Base-by-base conservation (phyloP, 2,888 invertebrate species). In the Dolichomitus sp. region DNA sequence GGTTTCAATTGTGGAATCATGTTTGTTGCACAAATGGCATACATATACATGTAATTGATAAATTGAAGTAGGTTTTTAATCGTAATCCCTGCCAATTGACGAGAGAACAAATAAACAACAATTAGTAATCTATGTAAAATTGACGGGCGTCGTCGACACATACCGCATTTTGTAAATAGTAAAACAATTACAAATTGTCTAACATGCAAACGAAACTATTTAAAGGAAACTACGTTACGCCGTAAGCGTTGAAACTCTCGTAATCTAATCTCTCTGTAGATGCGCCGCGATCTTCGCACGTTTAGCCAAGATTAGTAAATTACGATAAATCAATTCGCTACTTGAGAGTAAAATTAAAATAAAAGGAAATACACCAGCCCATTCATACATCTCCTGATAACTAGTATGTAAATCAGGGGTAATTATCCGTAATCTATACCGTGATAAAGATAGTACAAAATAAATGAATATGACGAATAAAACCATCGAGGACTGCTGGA, bases 331-430 rank as follows among this genome's bases (percentile, higher is more conserved):
- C 37, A 17, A 14, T 37, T 63, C 33, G 54, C 2, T 17, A 30
- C 9, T 11, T 33, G 68, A 27, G 61, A 19, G 69, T n/a, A 17
- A 61, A 19, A 45, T 50, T 40, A 5, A 12, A 69, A 76, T 66
- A 76, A 69, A 50, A 61, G 2, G 27, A 66, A 66, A 75, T 11
- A 50, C 33, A 42, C 30, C 19, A 37, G n/a, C 19, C 45, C 37
- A n/a, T 37, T 48, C 50, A 14, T n/a, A 9, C 5, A 23, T 59
- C 19, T 66, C 30, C n/a, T 7, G 40, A 50, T 40, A 27, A 52
- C 33, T 48, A 68, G n/a, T 61, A 50, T 80, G 73, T 73, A 68
- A 73, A 68, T 33, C 73, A 40, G 50, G 33, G 73, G 40, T 63
- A 69, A 77, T 69, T 77, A 69, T 61, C 37, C 61, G 50, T 52